phyloP scores from a whole-genome alignment of 2,113 vertebrate genomes.

The Lynx canadensis region DNA sequence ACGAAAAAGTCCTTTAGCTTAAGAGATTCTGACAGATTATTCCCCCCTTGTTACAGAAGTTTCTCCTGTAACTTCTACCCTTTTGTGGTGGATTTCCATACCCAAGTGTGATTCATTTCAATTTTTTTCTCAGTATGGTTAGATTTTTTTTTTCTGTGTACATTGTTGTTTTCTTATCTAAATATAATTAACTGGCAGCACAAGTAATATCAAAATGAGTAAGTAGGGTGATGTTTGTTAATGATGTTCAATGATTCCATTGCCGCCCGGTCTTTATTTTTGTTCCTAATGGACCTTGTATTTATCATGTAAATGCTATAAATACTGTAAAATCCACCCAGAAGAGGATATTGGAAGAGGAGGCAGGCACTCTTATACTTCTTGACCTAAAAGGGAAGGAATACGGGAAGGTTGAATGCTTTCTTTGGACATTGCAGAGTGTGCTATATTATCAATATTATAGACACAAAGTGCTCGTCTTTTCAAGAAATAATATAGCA shows the following conservation, averaged over 20 bases:
- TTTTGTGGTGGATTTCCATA: neutral
- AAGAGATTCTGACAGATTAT: neutral
- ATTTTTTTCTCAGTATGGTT: neutral
- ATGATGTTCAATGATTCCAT: neutral
- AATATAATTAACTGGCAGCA: neutral
- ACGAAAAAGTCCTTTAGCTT: neutral
- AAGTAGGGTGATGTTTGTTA: neutral
- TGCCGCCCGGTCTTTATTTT: neutral
- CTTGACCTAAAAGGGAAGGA: neutral
- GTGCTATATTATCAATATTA: neutral
- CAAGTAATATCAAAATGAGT: neutral
- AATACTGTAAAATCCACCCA: neutral
- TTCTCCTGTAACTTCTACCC: neutral
- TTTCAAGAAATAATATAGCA: neutral
- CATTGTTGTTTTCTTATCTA: constrained; percentile 1
- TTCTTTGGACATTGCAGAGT: neutral
- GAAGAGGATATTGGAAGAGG: neutral
- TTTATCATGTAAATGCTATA: neutral
- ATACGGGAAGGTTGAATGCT: neutral
- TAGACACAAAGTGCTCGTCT: neutral
- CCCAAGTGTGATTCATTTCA: neutral
- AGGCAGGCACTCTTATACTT: neutral
- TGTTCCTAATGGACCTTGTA: neutral
- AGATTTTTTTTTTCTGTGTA: neutral
- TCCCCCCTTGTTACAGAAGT: neutral